Conservation (phyloP, 2,888 invertebrate genomes). For the Amphipoea oculea region DNA sequence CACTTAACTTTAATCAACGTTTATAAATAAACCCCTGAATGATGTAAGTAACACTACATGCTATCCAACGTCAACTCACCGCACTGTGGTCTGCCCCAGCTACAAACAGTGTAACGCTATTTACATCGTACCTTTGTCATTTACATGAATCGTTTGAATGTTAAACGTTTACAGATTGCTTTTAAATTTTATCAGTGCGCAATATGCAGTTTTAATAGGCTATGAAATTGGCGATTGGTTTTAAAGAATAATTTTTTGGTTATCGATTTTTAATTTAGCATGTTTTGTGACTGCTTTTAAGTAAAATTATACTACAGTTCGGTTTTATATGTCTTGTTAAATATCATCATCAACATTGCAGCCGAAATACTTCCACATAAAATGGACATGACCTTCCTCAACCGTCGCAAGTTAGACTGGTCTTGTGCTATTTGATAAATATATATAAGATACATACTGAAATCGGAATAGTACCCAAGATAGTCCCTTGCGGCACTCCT, state of each 20-base stretch:
- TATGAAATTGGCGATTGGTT: constrained; percentile 11
- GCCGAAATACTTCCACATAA: not conserved
- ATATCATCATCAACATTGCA: not conserved
- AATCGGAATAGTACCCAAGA: not conserved
- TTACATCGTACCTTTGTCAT: constrained; percentile 84
- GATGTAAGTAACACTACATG: constrained; percentile 10
- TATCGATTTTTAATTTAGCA: not conserved
- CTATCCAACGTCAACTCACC: constrained; percentile 34
- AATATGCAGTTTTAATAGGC: constrained; percentile 50
- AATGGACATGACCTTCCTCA: not conserved
- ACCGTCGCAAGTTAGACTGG: not conserved
- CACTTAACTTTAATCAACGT: too few relatives aligned
- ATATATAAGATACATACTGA: not conserved
- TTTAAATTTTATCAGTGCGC: constrained; percentile 73
- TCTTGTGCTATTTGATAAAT: not conserved
- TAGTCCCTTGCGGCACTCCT: constrained; percentile 18
- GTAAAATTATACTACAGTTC: not conserved
- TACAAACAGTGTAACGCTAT: constrained; percentile 80
- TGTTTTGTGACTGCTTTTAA: not conserved
- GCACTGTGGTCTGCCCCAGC: constrained; percentile 66
- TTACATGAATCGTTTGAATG: constrained; percentile 74
- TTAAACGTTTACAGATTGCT: constrained; percentile 72
- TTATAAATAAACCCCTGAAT: too few relatives aligned
- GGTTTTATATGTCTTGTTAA: not conserved
- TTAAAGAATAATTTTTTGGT: not conserved